These are phyloP conservation scores for Odobenus rosmarus DNA, from an alignment of 2,113 vertebrate species.

Conservation along the genomic window DNA sequence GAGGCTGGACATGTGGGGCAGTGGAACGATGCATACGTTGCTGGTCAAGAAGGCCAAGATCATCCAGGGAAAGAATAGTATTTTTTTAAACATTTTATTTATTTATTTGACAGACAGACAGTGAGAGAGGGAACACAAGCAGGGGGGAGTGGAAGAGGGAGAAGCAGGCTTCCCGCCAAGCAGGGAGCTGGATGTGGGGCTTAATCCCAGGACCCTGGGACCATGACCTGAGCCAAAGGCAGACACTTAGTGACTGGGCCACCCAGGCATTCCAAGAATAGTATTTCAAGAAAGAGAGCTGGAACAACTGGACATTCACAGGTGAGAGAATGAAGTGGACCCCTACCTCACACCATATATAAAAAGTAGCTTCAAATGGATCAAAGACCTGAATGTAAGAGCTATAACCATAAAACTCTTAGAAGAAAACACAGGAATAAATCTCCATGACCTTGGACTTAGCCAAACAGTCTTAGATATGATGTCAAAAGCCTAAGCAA, in stretches of 20 bases:
- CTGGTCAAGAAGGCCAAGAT: neutral
- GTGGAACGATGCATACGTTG: neutral
- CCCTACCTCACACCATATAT: neutral
- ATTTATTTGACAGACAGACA: too few relatives aligned
- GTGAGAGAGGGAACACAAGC: too few relatives aligned
- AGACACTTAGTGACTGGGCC: too few relatives aligned
- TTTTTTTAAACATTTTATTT: neutral
- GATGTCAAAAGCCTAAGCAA: neutral
- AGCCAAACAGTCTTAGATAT: neutral
- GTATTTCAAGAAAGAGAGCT: neutral
- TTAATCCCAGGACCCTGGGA: too few relatives aligned
- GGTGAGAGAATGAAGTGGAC: neutral
- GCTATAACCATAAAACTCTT: neutral
- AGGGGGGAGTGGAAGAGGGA: too few relatives aligned
- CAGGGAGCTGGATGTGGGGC: too few relatives aligned
- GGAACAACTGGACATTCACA: accelerated
- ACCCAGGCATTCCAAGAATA: neutral
- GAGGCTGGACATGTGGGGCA: accelerated
- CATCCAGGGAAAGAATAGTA: accelerated
- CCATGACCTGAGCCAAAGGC: too few relatives aligned
- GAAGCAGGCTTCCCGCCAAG: too few relatives aligned
- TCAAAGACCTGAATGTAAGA: neutral
- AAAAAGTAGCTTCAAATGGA: neutral
- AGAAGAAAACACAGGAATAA: neutral
- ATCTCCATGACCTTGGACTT: neutral